Conservation (phyloP, 2,888 invertebrate species). For the Blastobasis lacticolella region DNA sequence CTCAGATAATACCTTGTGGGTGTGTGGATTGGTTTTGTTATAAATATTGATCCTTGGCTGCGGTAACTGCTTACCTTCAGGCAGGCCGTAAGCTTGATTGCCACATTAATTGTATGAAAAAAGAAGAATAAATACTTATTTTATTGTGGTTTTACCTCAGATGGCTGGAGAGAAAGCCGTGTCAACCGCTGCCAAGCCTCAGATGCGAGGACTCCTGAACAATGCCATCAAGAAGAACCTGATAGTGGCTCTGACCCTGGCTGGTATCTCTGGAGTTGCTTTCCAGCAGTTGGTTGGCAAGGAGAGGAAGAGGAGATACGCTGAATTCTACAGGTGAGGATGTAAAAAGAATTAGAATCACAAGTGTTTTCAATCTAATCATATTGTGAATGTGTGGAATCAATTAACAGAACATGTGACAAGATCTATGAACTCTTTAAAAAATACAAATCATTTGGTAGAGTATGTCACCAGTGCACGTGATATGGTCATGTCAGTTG, state of each 20-base stretch:
- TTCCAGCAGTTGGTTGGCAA: conserved; percentile 74
- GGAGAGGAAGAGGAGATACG: conserved; percentile 78
- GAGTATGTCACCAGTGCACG: too few species aligned
- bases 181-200: conserved; percentile 65
- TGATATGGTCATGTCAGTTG: too few species aligned
- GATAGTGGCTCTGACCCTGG: conserved; percentile 61
- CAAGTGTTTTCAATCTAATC: background rate
- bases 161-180: conserved; percentile 65
- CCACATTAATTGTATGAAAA: too few species aligned
- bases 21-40: too few species aligned
- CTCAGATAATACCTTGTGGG: too few species aligned
- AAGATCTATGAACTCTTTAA: too few species aligned
- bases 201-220: conserved; percentile 81
- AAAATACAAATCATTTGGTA: too few species aligned
- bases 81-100: too few species aligned
- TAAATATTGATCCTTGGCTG: too few species aligned
- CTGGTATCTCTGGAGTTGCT: conserved; percentile 58
- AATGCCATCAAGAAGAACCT: conserved; percentile 79
- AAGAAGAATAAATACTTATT: background rate
- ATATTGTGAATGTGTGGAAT: too few species aligned
- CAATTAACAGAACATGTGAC: too few species aligned
- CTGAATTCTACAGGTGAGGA: conserved; percentile 86
- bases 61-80: too few species aligned
- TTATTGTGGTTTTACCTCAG: conserved; percentile 18
- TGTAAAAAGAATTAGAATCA: background rate